Conservation (phyloP, 2,888 invertebrate genomes). For the Orchestes rusci region DNA sequence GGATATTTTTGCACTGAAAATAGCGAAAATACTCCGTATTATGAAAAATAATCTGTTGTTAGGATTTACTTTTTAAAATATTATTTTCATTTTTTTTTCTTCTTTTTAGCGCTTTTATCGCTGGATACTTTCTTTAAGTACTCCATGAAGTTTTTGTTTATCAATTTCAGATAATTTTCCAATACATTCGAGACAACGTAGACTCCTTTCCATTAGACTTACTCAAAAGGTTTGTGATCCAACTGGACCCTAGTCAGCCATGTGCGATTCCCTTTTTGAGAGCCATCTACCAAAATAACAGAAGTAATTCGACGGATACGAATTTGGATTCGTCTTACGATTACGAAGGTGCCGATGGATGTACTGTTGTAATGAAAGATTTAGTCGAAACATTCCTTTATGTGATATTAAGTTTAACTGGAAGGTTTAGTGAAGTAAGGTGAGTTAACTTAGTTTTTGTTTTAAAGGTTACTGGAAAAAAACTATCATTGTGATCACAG, state of each 20-base stretch:
- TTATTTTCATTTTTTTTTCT: too few relatives aligned
- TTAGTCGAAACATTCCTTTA: conserved; percentile 49
- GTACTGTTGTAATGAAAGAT: conserved; percentile 40
- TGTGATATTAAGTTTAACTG: conserved; percentile 44
- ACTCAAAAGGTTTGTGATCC: conserved; percentile 46
- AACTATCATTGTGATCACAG: background rate
- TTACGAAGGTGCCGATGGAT: conserved; percentile 36
- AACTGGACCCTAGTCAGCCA: conserved; percentile 58
- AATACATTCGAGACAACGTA: conserved; percentile 36
- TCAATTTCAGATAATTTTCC: conserved; percentile 33
- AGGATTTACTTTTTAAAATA: too few relatives aligned
- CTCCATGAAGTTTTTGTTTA: background rate
- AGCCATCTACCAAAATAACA: conserved; percentile 36
- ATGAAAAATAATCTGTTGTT: too few relatives aligned
- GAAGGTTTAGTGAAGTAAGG: conserved; percentile 37
- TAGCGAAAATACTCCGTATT: too few relatives aligned
- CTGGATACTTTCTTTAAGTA: too few relatives aligned
- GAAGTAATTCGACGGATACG: conserved; percentile 44
- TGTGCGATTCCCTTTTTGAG: conserved; percentile 44
- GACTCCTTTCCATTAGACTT: conserved; percentile 36
- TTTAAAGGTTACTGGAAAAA: too few relatives aligned
- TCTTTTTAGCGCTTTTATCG: too few relatives aligned
- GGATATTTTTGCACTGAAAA: too few relatives aligned
- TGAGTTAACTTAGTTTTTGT: conserved; percentile 25
- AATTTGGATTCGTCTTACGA: conserved; percentile 48